Evolutionary conservation across 2,113 vertebrate genomes (phyloP).

Genomic region (Oryzias melastigma): DNA sequence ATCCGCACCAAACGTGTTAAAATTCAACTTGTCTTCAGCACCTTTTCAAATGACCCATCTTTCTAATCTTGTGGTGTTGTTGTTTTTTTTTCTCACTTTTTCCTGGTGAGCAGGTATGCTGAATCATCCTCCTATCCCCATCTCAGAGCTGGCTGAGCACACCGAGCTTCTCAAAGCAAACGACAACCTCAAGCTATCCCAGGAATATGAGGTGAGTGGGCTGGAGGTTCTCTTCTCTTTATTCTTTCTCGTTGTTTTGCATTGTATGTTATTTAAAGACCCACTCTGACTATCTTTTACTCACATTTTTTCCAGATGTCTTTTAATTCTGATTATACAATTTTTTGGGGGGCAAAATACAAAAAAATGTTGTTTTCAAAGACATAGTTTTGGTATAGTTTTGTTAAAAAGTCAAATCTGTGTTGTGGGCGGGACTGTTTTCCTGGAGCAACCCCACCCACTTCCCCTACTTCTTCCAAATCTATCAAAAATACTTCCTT

Average conservation of each 20-base stretch:
- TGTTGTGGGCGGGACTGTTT: too few relatives aligned
- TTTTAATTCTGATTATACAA: too few relatives aligned
- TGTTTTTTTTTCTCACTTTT: slow-evolving; percentile 23
- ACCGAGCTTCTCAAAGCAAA: slow-evolving; percentile 96
- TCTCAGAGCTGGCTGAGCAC: slow-evolving; percentile 93
- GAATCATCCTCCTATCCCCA: slow-evolving; percentile 94
- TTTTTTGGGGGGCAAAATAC: too few relatives aligned
- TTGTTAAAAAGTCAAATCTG: too few relatives aligned
- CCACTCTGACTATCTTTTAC: too few relatives aligned
- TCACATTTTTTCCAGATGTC: too few relatives aligned
- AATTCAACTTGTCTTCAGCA: not conserved
- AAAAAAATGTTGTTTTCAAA: too few relatives aligned
- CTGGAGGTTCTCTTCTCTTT: slow-evolving; percentile 1
- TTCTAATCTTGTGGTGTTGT: slow-evolving; percentile 13
- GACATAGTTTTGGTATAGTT: too few relatives aligned
- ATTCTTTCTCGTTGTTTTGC: too few relatives aligned
- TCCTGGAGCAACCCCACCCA: too few relatives aligned
- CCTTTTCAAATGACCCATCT: slow-evolving; percentile 17
- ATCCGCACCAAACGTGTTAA: slow-evolving; percentile 9
- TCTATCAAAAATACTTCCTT: slow-evolving; percentile 12
- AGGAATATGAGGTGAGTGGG: slow-evolving; percentile 93
- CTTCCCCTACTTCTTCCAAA: not conserved
- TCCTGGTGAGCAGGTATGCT: slow-evolving; percentile 86
- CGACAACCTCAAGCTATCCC: slow-evolving; percentile 97
- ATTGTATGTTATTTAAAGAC: too few relatives aligned